Base-by-base conservation (phyloP, 1,140 invertebrate species). In the Brachionus manjavacas region DNA sequence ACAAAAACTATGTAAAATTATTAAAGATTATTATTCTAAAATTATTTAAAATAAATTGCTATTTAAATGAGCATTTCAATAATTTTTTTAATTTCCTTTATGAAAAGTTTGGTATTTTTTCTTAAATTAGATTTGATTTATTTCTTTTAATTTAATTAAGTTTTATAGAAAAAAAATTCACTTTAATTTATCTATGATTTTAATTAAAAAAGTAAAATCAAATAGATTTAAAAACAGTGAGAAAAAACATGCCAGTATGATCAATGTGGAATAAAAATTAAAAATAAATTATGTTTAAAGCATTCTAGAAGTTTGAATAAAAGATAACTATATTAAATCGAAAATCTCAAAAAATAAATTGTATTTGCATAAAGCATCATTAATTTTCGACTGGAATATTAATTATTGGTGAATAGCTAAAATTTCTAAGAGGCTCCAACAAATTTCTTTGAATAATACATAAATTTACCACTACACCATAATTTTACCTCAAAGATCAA, bases 401-500 rank as follows among this genome's bases (percentile, higher is more conserved):
- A 60, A 60, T 60, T 60, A 60, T 60, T 60, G 20, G 52, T 60
- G 43, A 46, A 46, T 46, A 46, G 43, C 43, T 60, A 23, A 60
- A 20, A 60, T 23, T 60, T 60, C 25, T 4, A 8, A 60, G 2
- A 60, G 46, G 46, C 46, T 52, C 46, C 14, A 66, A 66, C 31
- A 64, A 68, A 12, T 41, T 43, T 72, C 12, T 41, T 72, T 14
- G 68, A 72, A 72, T 72, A 16, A 16, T 41, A 20, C 35, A 72
- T 72, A 39, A 72, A 72, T 68, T 68, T 68, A 68, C 64, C 64
- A 68, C 68, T 41, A 39, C 31, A 72, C 16, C 31, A 72, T 72
- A 72, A 72, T 72, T 72, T 41, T 72, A 41, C 68, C 39, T 72
- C 31, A 68, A 72, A 72, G 31, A 72, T 72, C 68, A 72, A 72